Evolutionary conservation across 2,113 vertebrate species (phyloP).

Genomic region (Gnathonemus longibarbis): DNA sequence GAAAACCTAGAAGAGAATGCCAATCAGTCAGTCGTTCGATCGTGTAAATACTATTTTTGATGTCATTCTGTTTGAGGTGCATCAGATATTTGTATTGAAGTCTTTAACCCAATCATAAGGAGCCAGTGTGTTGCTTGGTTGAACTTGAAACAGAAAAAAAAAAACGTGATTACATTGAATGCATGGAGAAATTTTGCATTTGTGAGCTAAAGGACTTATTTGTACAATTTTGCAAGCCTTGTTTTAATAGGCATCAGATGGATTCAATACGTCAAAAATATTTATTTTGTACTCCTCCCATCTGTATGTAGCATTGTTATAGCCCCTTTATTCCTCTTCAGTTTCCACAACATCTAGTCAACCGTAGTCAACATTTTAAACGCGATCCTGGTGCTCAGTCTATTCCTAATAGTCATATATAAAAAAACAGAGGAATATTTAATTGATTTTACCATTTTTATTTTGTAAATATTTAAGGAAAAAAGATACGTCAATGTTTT

Average conservation of each 20-base stretch:
- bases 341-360: slow-evolving; percentile 15
- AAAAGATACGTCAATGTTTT: slow-evolving; percentile 37
- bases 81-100: slow-evolving; percentile 34
- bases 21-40: slow-evolving; percentile 36
- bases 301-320: slow-evolving; percentile 26
- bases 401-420: slow-evolving; percentile 14
- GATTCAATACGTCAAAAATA: slow-evolving; percentile 59
- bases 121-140: slow-evolving; percentile 32
- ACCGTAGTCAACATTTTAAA: slow-evolving; percentile 24
- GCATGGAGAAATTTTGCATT: slow-evolving; percentile 34
- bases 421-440: slow-evolving; percentile 11
- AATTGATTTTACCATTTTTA: slow-evolving; percentile 22
- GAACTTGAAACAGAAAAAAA: slow-evolving; percentile 8
- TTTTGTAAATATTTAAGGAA: slow-evolving; percentile 28
- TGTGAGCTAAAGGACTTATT: slow-evolving; percentile 30
- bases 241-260: slow-evolving; percentile 32
- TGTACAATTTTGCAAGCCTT: slow-evolving; percentile 43
- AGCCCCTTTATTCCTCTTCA: slow-evolving; percentile 28
- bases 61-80: slow-evolving; percentile 39
- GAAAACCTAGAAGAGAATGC: slow-evolving; percentile 26
- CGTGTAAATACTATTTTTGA: slow-evolving; percentile 52
- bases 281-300: slow-evolving; percentile 56
- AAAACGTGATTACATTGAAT: slow-evolving; percentile 31
- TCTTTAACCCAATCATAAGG: slow-evolving; percentile 36
- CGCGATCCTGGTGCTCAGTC: slow-evolving; percentile 7